Percentiles rank a stretch among this genome's conserved stretches.
phyloP scores from a whole-genome alignment of 2,888 invertebrate genomes.

The Eudemis profundana region DNA sequence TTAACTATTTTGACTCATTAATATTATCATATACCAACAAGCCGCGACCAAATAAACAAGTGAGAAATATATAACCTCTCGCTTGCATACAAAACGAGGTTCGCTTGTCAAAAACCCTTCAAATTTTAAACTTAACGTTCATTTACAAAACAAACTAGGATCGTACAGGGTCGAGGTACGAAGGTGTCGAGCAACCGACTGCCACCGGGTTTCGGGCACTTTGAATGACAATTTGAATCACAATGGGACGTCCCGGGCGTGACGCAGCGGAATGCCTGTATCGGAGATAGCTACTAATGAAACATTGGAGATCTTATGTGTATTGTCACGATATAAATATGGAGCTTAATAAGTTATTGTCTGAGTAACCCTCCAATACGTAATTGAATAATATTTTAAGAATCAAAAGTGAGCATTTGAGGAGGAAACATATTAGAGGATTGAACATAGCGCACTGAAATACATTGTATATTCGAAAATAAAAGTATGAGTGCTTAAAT shows the following conservation, averaged over 20 bases:
- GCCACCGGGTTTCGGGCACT: slow-evolving; percentile 76
- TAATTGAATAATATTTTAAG: background rate
- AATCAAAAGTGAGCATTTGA: no score
- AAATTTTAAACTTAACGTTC: slow-evolving; percentile 17
- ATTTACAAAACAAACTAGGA: slow-evolving; percentile 37
- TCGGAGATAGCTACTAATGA: slow-evolving; percentile 62
- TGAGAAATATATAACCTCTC: background rate
- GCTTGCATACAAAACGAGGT: background rate
- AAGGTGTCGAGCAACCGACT: slow-evolving; percentile 79
- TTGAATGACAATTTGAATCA: slow-evolving; percentile 82
- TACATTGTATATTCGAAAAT: no score
- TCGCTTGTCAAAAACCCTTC: background rate
- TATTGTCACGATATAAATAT: slow-evolving; percentile 42
- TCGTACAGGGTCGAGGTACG: slow-evolving; percentile 53
- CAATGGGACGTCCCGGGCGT: slow-evolving; percentile 77
- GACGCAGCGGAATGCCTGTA: slow-evolving; percentile 69
- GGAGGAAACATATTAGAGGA: no score
- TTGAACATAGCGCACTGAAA: no score
- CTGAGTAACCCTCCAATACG: background rate
- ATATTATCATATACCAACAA: background rate
- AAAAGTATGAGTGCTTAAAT: no score
- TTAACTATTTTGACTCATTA: no score
- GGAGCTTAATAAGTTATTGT: slow-evolving; percentile 41
- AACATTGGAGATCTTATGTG: slow-evolving; percentile 42
- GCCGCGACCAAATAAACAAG: background rate